A percentile compares a stretch with the other conserved stretches of the same genome.
Conservation (phyloP, 1,140 invertebrate genomes). For the Drosophila varians region DNA sequence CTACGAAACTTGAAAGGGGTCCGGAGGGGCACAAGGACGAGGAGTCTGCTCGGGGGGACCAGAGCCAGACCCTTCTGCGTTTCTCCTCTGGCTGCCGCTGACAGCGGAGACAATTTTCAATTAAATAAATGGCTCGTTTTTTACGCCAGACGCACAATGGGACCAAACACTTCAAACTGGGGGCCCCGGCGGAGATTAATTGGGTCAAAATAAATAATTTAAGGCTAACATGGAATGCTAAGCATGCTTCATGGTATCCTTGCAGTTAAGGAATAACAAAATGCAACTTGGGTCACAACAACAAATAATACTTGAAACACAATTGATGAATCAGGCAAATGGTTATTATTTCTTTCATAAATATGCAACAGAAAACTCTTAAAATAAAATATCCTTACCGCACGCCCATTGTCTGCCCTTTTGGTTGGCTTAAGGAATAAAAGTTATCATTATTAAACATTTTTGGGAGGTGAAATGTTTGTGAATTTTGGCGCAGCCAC, state of each 20-base stretch:
- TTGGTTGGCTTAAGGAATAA: not conserved
- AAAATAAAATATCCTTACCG: too few relatives aligned
- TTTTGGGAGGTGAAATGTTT: slow-evolving; percentile 39
- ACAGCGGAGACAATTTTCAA: slow-evolving; percentile 78
- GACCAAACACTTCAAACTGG: slow-evolving; percentile 19
- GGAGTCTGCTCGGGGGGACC: slow-evolving; percentile 19
- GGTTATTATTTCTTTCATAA: not conserved
- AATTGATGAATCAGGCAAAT: not conserved
- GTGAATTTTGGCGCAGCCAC: slow-evolving; percentile 14
- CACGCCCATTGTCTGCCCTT: slow-evolving; percentile 1
- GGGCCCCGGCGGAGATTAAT: slow-evolving; percentile 16
- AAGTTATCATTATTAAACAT: slow-evolving; percentile 53
- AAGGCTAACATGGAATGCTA: not conserved
- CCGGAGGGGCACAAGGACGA: slow-evolving; percentile 1
- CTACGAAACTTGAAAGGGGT: not conserved
- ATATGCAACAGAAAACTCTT: too few relatives aligned
- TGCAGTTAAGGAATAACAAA: not conserved
- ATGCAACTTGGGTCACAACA: not conserved
- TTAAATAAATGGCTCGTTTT: slow-evolving; percentile 76
- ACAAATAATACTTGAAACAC: not conserved
- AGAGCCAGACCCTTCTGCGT: slow-evolving; percentile 22
- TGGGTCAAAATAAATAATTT: slow-evolving; percentile 26
- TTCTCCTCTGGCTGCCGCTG: slow-evolving; percentile 51
- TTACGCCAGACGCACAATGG: slow-evolving; percentile 61
- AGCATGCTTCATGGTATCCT: slow-evolving; percentile 2